phyloP scores from a whole-genome alignment of 2,888 invertebrate genomes.

The Epinotia brunnichana region DNA sequence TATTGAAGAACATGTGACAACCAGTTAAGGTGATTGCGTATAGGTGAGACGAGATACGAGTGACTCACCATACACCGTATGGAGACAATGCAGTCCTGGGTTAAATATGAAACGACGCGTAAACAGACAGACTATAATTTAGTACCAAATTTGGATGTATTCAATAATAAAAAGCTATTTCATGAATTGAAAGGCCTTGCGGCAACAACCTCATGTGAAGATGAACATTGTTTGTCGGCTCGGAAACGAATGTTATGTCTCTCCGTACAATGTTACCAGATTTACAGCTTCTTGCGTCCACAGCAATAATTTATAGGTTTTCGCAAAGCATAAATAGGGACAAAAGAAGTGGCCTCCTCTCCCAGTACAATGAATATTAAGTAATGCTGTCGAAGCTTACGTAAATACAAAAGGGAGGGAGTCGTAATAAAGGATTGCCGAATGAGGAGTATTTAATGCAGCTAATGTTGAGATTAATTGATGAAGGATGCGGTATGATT shows the following conservation, averaged over 20 bases:
- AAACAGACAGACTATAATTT: conserved; percentile 60
- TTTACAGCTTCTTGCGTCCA: conserved; percentile 64
- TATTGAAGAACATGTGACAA: conserved; percentile 54
- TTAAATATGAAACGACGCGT: conserved; percentile 50
- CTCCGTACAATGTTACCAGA: conserved; percentile 53
- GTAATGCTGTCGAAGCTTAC: conserved; percentile 1
- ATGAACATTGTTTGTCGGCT: conserved; percentile 34
- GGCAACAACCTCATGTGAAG: conserved; percentile 49
- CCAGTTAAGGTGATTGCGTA: conserved; percentile 48
- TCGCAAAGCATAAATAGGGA: conserved; percentile 32
- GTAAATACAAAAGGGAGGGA: neutral
- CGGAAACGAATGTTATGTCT: conserved; percentile 54
- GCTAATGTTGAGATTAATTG: conserved; percentile 30
- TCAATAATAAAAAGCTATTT: conserved; percentile 60
- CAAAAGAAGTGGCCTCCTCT: conserved; percentile 26
- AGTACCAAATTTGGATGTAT: conserved; percentile 59
- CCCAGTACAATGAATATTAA: conserved; percentile 26
- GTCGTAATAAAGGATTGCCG: neutral
- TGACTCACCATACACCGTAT: conserved; percentile 61
- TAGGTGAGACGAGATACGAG: conserved; percentile 47
- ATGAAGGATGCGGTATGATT: conserved; percentile 48
- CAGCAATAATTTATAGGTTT: conserved; percentile 45
- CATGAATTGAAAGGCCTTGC: conserved; percentile 57
- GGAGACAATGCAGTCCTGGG: conserved; percentile 54
- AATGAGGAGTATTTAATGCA: conserved; percentile 12